These are phyloP conservation scores for Sphaerophoria taeniata DNA, from an alignment of 2,888 invertebrate species.

Conservation along the genomic window DNA sequence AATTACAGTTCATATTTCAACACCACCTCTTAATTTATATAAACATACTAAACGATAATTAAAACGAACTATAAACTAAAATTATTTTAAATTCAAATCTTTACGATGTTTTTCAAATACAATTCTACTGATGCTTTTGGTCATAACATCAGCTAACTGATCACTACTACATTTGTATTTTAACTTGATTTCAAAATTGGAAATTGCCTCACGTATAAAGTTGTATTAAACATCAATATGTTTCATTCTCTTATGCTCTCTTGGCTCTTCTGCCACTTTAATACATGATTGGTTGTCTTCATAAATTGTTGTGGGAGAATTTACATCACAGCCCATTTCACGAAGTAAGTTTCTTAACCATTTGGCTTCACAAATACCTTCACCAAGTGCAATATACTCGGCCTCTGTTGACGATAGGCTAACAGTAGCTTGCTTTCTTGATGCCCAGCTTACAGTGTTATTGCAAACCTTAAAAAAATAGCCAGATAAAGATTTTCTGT, in stretches of 20 bases:
- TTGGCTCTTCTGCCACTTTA: slow-evolving; percentile 44
- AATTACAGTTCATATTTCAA: no score
- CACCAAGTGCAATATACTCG: slow-evolving; percentile 45
- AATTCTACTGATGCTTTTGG: no score
- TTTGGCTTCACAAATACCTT: slow-evolving; percentile 53
- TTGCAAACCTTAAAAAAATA: slow-evolving; percentile 53
- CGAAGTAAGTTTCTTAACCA: slow-evolving; percentile 12
- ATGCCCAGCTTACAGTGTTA: slow-evolving; percentile 33
- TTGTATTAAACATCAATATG: no score
- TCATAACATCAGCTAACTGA: no score
- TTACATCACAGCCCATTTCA: neutral
- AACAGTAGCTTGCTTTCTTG: slow-evolving; percentile 6
- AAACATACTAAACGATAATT: no score
- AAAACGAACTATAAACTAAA: no score
- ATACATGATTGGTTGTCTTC: slow-evolving; percentile 50
- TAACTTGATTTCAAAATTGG: no score
- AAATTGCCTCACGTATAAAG: no score
- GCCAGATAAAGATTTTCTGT: slow-evolving; percentile 60
- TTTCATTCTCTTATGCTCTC: slow-evolving; percentile 43
- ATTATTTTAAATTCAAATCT: no score
- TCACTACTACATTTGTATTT: no score
- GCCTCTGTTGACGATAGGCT: slow-evolving; percentile 48
- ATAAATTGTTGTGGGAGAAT: neutral
- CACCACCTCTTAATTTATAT: no score
- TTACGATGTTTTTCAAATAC: no score